A percentile compares a stretch with the other conserved stretches of the same genome.
These are phyloP conservation scores for Zootermopsis nevadensis DNA, from an alignment of 2,888 invertebrate genomes.

Conservation along the genomic window DNA sequence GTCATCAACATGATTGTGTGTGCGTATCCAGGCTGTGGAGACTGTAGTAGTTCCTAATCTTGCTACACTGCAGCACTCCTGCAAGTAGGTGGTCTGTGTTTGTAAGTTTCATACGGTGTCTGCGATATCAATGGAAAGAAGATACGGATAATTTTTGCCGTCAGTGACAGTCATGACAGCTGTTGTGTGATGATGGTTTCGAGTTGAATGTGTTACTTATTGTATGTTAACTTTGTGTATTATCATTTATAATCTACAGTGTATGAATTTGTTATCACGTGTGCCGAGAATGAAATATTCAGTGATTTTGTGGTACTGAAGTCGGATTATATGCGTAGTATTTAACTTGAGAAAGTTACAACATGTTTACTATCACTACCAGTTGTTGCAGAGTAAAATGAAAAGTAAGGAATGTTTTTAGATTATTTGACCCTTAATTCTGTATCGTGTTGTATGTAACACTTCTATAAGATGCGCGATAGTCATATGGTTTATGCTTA, in stretches of 20 bases:
- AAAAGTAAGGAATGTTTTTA: neutral
- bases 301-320: neutral
- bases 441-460: neutral
- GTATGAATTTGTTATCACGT: neutral
- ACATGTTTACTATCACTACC: slow-evolving; percentile 9
- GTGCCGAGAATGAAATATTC: neutral
- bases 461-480: neutral
- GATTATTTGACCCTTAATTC: neutral
- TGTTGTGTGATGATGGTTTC: neutral
- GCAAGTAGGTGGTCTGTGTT: too few species aligned
- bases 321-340: neutral
- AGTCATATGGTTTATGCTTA: neutral
- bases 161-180: slow-evolving; percentile 15
- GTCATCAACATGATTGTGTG: neutral
- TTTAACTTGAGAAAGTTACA: slow-evolving; percentile 1
- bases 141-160: neutral
- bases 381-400: neutral
- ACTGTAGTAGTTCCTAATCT: neutral
- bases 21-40: neutral
- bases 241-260: neutral
- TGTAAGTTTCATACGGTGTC: neutral
- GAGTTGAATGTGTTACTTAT: neutral
- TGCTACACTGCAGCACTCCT: neutral
- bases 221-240: neutral
- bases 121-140: neutral